phyloP scores from a whole-genome alignment of 2,113 vertebrate species.

The Speoplatyrhinus poulsoni region DNA sequence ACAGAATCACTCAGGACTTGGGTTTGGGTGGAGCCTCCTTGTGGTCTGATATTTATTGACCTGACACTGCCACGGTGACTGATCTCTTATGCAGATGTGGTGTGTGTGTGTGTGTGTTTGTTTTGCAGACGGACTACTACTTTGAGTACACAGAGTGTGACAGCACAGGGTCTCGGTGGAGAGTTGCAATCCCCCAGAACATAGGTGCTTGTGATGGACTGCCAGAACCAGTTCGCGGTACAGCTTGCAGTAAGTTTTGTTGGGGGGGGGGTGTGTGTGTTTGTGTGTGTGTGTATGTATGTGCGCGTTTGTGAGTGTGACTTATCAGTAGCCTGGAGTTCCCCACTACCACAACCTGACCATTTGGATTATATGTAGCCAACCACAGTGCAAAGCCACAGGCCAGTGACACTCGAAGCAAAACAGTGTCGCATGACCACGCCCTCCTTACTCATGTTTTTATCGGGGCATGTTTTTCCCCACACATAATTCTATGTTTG shows the following conservation, averaged over 20 bases:
- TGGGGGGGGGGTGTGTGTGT: slow-evolving; percentile 1
- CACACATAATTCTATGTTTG: not conserved
- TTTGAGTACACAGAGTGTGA: slow-evolving; percentile 98
- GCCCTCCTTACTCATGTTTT: not conserved
- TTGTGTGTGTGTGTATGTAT: slow-evolving; percentile 12
- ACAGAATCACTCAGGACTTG: slow-evolving; percentile 31
- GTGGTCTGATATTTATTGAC: slow-evolving; percentile 40
- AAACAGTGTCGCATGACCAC: slow-evolving; percentile 3
- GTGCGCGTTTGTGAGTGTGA: slow-evolving; percentile 7
- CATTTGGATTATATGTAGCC: slow-evolving; percentile 22
- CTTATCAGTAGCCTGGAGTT: slow-evolving; percentile 46
- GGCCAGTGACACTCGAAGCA: slow-evolving; percentile 20
- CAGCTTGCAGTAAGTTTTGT: slow-evolving; percentile 92
- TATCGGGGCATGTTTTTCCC: not conserved
- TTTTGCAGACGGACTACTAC: slow-evolving; percentile 91
- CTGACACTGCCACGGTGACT: not conserved
- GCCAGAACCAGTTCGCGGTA: slow-evolving; percentile 91
- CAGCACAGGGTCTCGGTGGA: slow-evolving; percentile 93
- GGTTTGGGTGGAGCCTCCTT: slow-evolving; percentile 36
- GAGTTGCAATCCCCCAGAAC: slow-evolving; percentile 89
- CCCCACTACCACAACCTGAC: slow-evolving; percentile 30
- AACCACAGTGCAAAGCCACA: slow-evolving; percentile 6
- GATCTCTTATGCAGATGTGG: slow-evolving; percentile 26
- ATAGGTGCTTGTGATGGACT: slow-evolving; percentile 84
- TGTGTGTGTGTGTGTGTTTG: slow-evolving; percentile 29